Percentiles rank a stretch among this genome's conserved stretches.
Evolutionary conservation across 2,113 vertebrate genomes (phyloP).

Genomic region (Dipodomys merriami): DNA sequence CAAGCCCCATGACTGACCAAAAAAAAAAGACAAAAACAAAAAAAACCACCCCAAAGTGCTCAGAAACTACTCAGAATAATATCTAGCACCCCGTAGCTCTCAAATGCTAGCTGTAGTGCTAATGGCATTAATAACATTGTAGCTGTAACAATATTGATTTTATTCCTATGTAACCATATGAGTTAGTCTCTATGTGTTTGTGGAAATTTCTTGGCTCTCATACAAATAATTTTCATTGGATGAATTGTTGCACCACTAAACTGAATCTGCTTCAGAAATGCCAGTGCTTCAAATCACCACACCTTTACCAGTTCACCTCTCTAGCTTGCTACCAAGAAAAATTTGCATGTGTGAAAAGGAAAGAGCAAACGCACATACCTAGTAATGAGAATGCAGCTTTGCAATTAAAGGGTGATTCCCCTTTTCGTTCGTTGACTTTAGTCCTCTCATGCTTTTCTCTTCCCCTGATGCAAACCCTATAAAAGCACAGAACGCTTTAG

Average conservation of each 20-base stretch:
- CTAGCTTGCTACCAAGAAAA: background rate
- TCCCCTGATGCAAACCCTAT: too few species aligned
- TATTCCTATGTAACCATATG: background rate
- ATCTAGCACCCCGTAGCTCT: background rate
- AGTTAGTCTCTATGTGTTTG: background rate
- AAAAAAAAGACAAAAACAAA: background rate
- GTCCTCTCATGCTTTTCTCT: background rate
- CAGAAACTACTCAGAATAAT: constrained; percentile 11
- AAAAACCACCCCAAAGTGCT: background rate
- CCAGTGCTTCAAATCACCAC: background rate
- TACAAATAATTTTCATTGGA: background rate
- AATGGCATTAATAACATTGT: background rate
- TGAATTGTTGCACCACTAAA: background rate
- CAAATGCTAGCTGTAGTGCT: background rate
- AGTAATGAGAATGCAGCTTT: background rate
- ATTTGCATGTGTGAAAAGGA: background rate
- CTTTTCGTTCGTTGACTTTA: background rate
- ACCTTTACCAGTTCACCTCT: background rate
- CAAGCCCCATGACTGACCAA: too few species aligned
- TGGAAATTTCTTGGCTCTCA: background rate
- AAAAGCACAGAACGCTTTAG: too few species aligned
- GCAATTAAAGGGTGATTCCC: background rate
- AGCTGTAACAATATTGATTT: constrained; percentile 1
- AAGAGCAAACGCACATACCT: background rate
- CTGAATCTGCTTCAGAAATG: constrained; percentile 28